phyloP scores from a whole-genome alignment of 2,888 invertebrate species.

The Sphecodes monilicornis region DNA sequence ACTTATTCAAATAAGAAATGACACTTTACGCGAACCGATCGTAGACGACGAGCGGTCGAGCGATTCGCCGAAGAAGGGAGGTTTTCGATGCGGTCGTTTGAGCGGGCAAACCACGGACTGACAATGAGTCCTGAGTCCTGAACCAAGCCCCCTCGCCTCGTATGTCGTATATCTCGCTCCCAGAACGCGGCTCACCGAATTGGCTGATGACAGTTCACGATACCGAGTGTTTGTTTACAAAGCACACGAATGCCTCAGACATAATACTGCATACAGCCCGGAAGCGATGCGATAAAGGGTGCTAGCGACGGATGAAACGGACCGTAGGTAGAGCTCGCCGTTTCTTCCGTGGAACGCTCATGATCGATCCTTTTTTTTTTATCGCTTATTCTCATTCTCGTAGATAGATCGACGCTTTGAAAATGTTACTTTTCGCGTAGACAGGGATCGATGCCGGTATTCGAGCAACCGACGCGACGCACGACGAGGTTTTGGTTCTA shows the following conservation, averaged over 20 bases:
- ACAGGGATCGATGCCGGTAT: too few relatives aligned
- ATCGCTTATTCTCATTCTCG: background rate
- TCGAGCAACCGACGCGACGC: too few relatives aligned
- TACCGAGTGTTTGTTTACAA: constrained; percentile 81
- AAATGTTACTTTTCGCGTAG: too few relatives aligned
- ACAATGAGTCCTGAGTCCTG: constrained; percentile 3
- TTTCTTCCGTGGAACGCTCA: background rate
- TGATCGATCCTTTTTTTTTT: background rate
- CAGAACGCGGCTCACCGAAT: constrained; percentile 57
- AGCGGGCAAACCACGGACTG: constrained; percentile 38
- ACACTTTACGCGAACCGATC: background rate
- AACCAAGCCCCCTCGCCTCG: constrained; percentile 10
- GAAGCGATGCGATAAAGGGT: constrained; percentile 77
- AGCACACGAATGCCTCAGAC: constrained; percentile 73
- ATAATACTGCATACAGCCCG: constrained; percentile 80
- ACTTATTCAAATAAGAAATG: background rate
- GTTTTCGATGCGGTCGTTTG: constrained; percentile 38
- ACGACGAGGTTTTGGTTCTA: too few relatives aligned
- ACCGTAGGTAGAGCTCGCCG: background rate
- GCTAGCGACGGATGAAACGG: constrained; percentile 55
- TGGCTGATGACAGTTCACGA: constrained; percentile 77
- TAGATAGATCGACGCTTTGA: background rate
- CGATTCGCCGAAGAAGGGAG: background rate
- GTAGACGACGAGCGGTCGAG: background rate
- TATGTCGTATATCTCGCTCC: constrained; percentile 33